phyloP scores from a whole-genome alignment of 2,113 vertebrate species.

The Microcebus jonahi region DNA sequence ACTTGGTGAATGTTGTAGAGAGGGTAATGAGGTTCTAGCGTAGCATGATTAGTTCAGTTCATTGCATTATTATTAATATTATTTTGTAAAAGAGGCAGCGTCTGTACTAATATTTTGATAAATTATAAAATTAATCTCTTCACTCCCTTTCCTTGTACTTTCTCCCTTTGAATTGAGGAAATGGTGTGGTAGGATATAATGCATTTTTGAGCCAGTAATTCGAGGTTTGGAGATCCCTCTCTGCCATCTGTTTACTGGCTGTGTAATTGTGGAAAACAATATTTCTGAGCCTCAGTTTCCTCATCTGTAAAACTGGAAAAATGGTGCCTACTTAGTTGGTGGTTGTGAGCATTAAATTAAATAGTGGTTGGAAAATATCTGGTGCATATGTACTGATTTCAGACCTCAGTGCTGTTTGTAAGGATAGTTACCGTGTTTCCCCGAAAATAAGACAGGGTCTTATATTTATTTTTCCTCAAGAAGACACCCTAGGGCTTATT shows the following conservation, averaged over 20 bases:
- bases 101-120: background rate
- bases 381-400: background rate
- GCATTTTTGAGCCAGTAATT: background rate
- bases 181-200: background rate
- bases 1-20: background rate
- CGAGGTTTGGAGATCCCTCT: background rate
- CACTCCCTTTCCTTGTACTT: background rate
- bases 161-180: slow-evolving; percentile 15
- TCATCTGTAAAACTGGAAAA: background rate
- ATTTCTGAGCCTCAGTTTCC: background rate
- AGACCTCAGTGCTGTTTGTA: background rate
- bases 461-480: no score
- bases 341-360: background rate
- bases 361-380: background rate
- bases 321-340: background rate
- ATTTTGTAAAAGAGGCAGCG: background rate
- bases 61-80: background rate
- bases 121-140: background rate
- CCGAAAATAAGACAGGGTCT: no score
- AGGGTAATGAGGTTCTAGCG: background rate
- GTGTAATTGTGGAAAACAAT: background rate
- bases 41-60: background rate
- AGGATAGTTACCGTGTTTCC: background rate
- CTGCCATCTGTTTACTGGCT: background rate
- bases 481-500: no score